Conservation (phyloP, 2,888 invertebrate genomes). For the Agonopterix heracliana region DNA sequence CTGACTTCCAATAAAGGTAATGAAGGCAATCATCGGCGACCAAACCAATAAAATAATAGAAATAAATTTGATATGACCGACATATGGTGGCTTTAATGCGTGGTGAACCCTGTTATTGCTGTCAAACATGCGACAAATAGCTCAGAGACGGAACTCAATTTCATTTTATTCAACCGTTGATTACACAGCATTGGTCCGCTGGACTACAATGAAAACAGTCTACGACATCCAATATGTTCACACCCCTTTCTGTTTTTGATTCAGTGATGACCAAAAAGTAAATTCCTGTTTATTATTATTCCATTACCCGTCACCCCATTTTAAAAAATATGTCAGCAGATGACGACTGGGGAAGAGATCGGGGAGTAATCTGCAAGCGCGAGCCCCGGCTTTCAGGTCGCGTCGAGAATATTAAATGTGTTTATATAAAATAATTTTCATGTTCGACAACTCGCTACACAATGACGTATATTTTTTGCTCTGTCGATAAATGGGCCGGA, state of each 20-base stretch:
- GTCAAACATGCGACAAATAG: conserved; percentile 76
- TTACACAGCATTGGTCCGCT: conserved; percentile 71
- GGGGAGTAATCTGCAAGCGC: conserved; percentile 50
- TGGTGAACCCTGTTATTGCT: conserved; percentile 73
- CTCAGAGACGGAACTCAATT: conserved; percentile 59
- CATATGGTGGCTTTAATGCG: conserved; percentile 72
- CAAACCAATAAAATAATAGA: conserved; percentile 74
- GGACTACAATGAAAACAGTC: conserved; percentile 67
- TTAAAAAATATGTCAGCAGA: conserved; percentile 74
- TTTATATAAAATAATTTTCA: conserved; percentile 76
- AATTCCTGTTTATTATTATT: conserved; percentile 77
- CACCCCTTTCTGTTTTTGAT: conserved; percentile 72
- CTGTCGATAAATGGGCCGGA: conserved; percentile 72
- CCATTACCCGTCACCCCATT: conserved; percentile 71
- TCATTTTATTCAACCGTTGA: conserved; percentile 67
- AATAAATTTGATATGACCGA: conserved; percentile 76
- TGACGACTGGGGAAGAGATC: conserved; percentile 56
- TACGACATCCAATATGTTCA: conserved; percentile 68
- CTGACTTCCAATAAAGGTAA: conserved; percentile 73
- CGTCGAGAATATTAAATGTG: conserved; percentile 68
- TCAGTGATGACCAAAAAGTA: conserved; percentile 74
- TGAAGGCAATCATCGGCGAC: conserved; percentile 69
- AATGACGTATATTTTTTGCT: conserved; percentile 70
- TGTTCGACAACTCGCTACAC: conserved; percentile 73
- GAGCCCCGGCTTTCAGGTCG: conserved; percentile 39